phyloP scores from a whole-genome alignment of 2,888 invertebrate species.

The Lasiommata megera region DNA sequence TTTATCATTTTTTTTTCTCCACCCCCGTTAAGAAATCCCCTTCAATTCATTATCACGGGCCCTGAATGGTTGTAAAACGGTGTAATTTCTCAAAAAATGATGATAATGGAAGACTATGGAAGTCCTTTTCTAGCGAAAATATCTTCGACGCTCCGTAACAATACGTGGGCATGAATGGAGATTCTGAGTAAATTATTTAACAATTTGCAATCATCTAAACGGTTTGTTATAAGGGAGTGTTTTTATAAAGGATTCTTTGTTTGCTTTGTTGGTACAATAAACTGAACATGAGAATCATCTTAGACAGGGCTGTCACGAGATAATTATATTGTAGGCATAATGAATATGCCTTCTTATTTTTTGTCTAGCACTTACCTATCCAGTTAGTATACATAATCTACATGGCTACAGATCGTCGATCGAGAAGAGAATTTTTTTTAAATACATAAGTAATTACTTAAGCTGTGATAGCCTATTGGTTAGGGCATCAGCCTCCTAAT shows the following conservation, averaged over 20 bases:
- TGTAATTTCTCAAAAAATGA: slow-evolving; percentile 54
- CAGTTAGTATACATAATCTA: too few species aligned
- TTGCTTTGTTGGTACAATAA: too few species aligned
- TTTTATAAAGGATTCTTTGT: not conserved
- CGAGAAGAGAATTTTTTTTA: too few species aligned
- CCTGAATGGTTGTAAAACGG: slow-evolving; percentile 46
- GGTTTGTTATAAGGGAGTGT: not conserved
- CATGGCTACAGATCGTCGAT: too few species aligned
- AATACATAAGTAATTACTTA: too few species aligned
- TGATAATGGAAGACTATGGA: slow-evolving; percentile 41
- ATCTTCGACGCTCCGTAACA: slow-evolving; percentile 33
- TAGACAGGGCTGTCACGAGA: too few species aligned
- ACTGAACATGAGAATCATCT: too few species aligned
- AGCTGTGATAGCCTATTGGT: too few species aligned
- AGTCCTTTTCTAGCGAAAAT: not conserved
- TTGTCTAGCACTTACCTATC: too few species aligned
- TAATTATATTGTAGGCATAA: too few species aligned
- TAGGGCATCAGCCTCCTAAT: too few species aligned
- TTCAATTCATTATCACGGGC: slow-evolving; percentile 51
- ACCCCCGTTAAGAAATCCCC: slow-evolving; percentile 41
- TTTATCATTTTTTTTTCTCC: slow-evolving; percentile 45
- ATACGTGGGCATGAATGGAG: slow-evolving; percentile 5
- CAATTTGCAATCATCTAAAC: slow-evolving; percentile 11
- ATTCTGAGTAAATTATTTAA: slow-evolving; percentile 23
- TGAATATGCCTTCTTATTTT: too few species aligned